Percentiles rank a stretch among this genome's conserved stretches.
Evolutionary conservation across 2,888 invertebrate genomes (phyloP).

Genomic region (Diploptera punctata): DNA sequence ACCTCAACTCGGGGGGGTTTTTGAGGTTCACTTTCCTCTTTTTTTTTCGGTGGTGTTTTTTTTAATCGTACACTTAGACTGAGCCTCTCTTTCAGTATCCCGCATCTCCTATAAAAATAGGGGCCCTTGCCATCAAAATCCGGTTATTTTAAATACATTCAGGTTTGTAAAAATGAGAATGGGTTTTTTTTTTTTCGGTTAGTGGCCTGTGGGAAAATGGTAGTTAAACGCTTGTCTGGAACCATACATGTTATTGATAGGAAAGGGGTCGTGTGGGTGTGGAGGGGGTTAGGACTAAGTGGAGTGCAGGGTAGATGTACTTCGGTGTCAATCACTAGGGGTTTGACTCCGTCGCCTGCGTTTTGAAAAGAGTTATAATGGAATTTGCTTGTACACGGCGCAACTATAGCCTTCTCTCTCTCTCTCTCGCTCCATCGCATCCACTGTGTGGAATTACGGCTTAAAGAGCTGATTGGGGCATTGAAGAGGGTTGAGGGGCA

Average conservation of each 20-base stretch:
- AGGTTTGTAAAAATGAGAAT: slow-evolving; percentile 1
- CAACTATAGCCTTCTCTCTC: slow-evolving; percentile 11
- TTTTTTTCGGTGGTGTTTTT: slow-evolving; percentile 48
- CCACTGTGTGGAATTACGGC: slow-evolving; percentile 40
- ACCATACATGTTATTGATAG: slow-evolving; percentile 26
- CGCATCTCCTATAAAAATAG: slow-evolving; percentile 26
- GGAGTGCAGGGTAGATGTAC: slow-evolving; percentile 27
- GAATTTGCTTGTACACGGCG: slow-evolving; percentile 43
- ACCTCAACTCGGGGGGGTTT: slow-evolving; percentile 44
- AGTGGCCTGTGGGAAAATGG: slow-evolving; percentile 24
- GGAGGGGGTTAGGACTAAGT: slow-evolving; percentile 11
- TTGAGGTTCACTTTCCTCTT: slow-evolving; percentile 49
- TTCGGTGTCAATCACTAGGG: slow-evolving; percentile 28
- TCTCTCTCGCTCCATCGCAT: neutral
- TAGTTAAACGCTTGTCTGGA: slow-evolving; percentile 7
- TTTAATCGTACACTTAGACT: slow-evolving; percentile 40
- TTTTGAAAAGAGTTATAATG: slow-evolving; percentile 42
- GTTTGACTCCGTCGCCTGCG: slow-evolving; percentile 25
- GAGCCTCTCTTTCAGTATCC: slow-evolving; percentile 33
- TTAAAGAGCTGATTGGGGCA: slow-evolving; percentile 43
- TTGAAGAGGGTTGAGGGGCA: slow-evolving; percentile 26
- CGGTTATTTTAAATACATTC: slow-evolving; percentile 12
- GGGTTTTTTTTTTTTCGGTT: neutral
- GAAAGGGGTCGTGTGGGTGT: slow-evolving; percentile 9
- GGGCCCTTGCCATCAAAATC: slow-evolving; percentile 3